Percentiles rank a stretch among this genome's conserved stretches.
Evolutionary conservation across 2,888 invertebrate species (phyloP).

Genomic region (Cylloceria caligata): DNA sequence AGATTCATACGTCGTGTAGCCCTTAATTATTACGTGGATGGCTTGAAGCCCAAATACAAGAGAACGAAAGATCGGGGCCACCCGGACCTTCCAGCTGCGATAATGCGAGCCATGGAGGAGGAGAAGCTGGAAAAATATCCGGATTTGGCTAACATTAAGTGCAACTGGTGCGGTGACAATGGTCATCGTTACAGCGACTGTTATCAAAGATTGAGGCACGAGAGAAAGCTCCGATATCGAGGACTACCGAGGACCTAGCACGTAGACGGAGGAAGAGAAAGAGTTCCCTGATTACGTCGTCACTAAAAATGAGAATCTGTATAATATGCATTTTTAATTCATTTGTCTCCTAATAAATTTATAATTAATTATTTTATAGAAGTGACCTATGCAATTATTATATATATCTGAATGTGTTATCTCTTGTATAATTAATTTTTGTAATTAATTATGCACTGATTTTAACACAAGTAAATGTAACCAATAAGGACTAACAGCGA

Average conservation of each 20-base stretch:
- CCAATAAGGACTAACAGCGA: too few species aligned
- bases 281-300: neutral
- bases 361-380: neutral
- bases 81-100: conserved; percentile 7
- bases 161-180: conserved; percentile 29
- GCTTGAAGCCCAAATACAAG: conserved; percentile 11
- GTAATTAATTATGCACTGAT: too few species aligned
- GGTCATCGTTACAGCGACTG: neutral
- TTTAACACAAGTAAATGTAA: too few species aligned
- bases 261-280: neutral
- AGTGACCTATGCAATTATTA: neutral
- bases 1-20: neutral
- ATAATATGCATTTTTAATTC: neutral
- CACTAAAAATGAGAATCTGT: neutral
- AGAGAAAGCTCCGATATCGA: neutral
- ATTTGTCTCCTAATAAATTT: neutral
- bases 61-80: conserved; percentile 2
- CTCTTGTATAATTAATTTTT: too few species aligned
- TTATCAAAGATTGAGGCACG: neutral
- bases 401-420: neutral
- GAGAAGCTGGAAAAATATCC: conserved; percentile 12
- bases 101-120: conserved; percentile 11
- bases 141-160: conserved; percentile 7
- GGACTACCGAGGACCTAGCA: neutral
- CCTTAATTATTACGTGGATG: neutral